phyloP scores from a whole-genome alignment of 2,113 vertebrate genomes.

The Perca schrenkii region DNA sequence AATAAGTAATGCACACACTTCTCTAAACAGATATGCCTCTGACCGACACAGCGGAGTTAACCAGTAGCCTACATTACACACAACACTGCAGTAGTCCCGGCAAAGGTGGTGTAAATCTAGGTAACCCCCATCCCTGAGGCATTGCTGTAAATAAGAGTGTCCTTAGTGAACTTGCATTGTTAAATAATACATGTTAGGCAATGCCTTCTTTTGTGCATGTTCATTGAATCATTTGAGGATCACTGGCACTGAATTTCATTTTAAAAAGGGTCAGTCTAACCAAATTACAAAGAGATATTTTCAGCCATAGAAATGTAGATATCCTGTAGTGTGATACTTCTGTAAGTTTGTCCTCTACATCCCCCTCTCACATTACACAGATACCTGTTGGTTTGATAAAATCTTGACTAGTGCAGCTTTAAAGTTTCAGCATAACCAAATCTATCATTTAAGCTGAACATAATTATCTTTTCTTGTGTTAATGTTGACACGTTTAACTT shows the following conservation, averaged over 20 bases:
- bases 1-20: slow-evolving; percentile 7
- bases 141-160: slow-evolving; percentile 53
- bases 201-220: slow-evolving; percentile 17
- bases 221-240: background rate
- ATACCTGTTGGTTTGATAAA: background rate
- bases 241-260: background rate
- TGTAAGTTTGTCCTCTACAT: background rate
- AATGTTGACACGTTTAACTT: background rate
- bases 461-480: background rate
- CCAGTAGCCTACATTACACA: slow-evolving; percentile 11
- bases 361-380: background rate
- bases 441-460: background rate
- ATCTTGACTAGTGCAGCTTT: slow-evolving; percentile 4
- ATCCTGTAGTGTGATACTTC: background rate
- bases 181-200: slow-evolving; percentile 53
- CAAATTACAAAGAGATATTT: background rate
- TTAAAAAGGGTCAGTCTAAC: background rate
- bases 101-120: slow-evolving; percentile 50
- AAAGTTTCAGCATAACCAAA: background rate
- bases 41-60: background rate
- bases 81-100: background rate
- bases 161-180: slow-evolving; percentile 35
- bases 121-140: slow-evolving; percentile 40
- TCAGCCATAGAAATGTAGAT: background rate
- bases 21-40: slow-evolving; percentile 14